Conservation (phyloP, 2,113 vertebrate species). For the Morone chrysops region DNA sequence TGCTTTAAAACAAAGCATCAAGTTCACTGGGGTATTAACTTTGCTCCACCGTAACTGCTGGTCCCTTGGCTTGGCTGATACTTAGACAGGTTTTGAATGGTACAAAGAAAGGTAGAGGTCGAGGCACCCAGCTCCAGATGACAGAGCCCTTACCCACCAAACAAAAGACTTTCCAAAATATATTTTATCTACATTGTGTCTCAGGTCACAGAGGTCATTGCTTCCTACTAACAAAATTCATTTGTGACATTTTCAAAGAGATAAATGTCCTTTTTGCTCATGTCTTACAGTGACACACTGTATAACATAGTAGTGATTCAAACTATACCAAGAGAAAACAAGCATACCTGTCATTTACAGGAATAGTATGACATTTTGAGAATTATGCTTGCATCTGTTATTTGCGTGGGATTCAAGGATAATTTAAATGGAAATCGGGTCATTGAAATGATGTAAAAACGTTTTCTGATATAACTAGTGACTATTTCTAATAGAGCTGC, state of each 20-base stretch:
- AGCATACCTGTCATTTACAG: background rate
- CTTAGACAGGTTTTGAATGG: slow-evolving; percentile 7
- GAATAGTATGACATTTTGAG: background rate
- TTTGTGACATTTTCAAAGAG: background rate
- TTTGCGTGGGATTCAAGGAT: background rate
- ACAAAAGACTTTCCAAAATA: background rate
- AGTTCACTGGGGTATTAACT: slow-evolving; percentile 29
- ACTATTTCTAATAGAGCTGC: too few relatives aligned
- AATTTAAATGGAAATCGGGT: too few relatives aligned
- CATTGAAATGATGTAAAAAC: too few relatives aligned
- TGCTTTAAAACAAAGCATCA: slow-evolving; percentile 48
- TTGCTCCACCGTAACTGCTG: slow-evolving; percentile 14
- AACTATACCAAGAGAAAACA: background rate
- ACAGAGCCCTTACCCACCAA: background rate
- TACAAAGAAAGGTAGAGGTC: slow-evolving; percentile 19
- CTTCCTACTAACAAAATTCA: background rate
- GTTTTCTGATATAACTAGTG: too few relatives aligned
- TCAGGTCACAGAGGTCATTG: background rate
- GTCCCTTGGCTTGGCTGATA: slow-evolving; percentile 1
- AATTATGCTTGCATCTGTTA: background rate
- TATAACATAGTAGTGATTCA: background rate
- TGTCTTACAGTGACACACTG: background rate
- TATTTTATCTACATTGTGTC: background rate
- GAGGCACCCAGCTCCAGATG: background rate
- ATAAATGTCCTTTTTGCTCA: background rate